A percentile compares a stretch with the other conserved stretches of the same genome.
Conservation (phyloP, 2,888 invertebrate genomes). For the Phragmatobia fuliginosa region DNA sequence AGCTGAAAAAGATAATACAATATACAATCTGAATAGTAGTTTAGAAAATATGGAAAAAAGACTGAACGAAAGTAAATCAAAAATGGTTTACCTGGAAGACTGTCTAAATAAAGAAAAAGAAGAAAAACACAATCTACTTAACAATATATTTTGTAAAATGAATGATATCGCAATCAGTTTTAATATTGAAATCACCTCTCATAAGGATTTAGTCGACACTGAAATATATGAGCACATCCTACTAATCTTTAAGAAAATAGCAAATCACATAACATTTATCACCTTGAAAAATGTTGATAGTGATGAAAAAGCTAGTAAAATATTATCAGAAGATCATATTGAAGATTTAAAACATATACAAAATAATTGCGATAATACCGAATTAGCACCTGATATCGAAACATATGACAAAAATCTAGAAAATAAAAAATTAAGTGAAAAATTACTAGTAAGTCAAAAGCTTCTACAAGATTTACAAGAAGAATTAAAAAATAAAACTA, state of each 20-base stretch:
- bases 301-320: constrained; percentile 38
- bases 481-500: constrained; percentile 63
- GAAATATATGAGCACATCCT: constrained; percentile 56
- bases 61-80: constrained; percentile 46
- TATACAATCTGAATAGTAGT: constrained; percentile 33
- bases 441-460: constrained; percentile 56
- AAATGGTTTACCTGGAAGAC: constrained; percentile 40
- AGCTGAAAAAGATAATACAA: constrained; percentile 39
- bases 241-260: constrained; percentile 60
- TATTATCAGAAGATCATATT: constrained; percentile 45
- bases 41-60: constrained; percentile 1
- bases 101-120: constrained; percentile 35
- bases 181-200: constrained; percentile 49
- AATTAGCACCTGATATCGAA: constrained; percentile 53
- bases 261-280: constrained; percentile 48
- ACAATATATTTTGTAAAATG: constrained; percentile 54
- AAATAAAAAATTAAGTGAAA: constrained; percentile 51
- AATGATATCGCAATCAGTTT: constrained; percentile 47
- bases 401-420: constrained; percentile 49
- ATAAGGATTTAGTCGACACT: constrained; percentile 34
- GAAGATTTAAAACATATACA: constrained; percentile 58
- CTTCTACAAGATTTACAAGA: constrained; percentile 59
- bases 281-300: constrained; percentile 44
- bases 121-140: constrained; percentile 52
- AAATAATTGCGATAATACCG: constrained; percentile 54